Percentiles rank a stretch among this genome's conserved stretches.
These are phyloP conservation scores for Drosophila lacteicornis DNA, from an alignment of 1,140 invertebrate genomes.

Conservation along the genomic window DNA sequence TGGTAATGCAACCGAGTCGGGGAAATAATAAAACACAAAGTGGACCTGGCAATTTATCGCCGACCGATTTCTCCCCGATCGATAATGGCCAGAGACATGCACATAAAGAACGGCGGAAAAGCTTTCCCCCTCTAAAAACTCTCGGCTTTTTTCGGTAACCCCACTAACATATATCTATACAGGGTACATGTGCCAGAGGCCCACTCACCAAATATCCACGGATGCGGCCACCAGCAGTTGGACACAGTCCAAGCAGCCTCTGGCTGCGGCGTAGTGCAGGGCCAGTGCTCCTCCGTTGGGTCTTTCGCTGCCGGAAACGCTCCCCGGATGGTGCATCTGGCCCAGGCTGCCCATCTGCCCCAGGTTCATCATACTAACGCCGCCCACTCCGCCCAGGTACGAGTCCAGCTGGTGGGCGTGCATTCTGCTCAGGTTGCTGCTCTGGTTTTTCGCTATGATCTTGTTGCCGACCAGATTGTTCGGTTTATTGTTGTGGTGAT, in stretches of 20 bases:
- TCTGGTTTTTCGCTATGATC: conserved; percentile 28
- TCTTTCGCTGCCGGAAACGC: conserved; percentile 81
- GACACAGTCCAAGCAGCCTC: conserved; percentile 93
- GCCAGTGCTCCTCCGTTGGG: conserved; percentile 87
- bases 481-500: conserved; percentile 25
- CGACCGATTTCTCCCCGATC: conserved; percentile 20
- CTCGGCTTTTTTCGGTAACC: no score
- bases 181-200: neutral
- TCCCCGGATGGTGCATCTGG: conserved; percentile 74
- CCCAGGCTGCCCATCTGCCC: conserved; percentile 46
- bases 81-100: conserved; percentile 19
- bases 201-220: conserved; percentile 90
- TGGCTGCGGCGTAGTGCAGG: conserved; percentile 93
- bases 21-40: conserved; percentile 46
- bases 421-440: conserved; percentile 62
- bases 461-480: conserved; percentile 43
- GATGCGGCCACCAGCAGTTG: conserved; percentile 91
- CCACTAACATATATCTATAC: no score
- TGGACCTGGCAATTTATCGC: conserved; percentile 22
- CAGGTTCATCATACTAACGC: conserved; percentile 33
- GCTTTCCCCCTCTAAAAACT: conserved; percentile 40
- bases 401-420: conserved; percentile 75
- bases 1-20: conserved; percentile 19
- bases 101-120: conserved; percentile 30
- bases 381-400: conserved; percentile 59